Evolutionary conservation across 2,888 invertebrate genomes (phyloP), one percentile per base, ranked within the genome.

Genomic region (Villa cingulata): DNA sequence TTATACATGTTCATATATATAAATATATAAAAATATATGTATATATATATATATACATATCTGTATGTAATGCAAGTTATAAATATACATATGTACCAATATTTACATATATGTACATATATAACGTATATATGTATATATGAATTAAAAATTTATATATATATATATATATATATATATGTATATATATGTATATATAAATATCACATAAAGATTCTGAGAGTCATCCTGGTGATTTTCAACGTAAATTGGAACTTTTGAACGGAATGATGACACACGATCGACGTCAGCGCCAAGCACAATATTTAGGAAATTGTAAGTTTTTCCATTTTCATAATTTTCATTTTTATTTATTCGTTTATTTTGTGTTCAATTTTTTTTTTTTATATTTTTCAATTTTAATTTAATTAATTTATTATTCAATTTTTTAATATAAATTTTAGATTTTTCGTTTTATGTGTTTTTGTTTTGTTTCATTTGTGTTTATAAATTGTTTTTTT

Each of bases 241-340:
- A 91, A 71, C 78, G 86, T 65, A 92, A 92, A 73, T 72, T 92
- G 62, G 90, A 90, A 70, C 77, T 87, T 70, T 77, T 92, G 64
- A 92, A 92, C 73, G 86, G 83, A 60, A 84, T 88, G 61, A 82
- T 91, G 76, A 89, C 89, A 70, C 86, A 89, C 62, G 91, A 90
- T 69, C 74, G 76, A 43, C 72, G 83, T 54, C 81, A 80, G 48
- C 83, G 85, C 64, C 85, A 86, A 64, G 80, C 83, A 74, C 82
- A 85, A 68, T 86, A 85, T 69, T 76, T 80, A 61, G 83, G 83
- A 59, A 84, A 86, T 69, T 86, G 86, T 86, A 71, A 81, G 85
- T 49, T 41, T 12, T 37, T 39, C 37, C 38, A 29, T 36, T 37
- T 19, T 19, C 9, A 36, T 32, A 34, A 37, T 45, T 42, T 14